phyloP scores from a whole-genome alignment of 2,113 vertebrate genomes.

The Stictonetta naevosa region DNA sequence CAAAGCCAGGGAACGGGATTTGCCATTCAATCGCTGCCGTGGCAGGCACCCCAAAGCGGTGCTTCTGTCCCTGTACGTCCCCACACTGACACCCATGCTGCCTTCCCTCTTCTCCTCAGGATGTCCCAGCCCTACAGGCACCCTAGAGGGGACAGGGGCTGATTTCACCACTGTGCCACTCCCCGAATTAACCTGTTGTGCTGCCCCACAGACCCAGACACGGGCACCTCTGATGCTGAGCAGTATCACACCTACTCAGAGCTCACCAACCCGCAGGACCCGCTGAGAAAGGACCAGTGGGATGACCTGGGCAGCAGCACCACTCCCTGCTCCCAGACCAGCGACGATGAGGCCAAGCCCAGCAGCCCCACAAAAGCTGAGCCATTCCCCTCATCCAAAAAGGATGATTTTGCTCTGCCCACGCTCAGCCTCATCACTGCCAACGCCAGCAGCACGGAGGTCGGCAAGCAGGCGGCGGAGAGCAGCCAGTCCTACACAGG shows the following conservation, averaged over 20 bases:
- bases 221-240: conserved; percentile 80
- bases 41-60: neutral
- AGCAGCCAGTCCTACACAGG: conserved; percentile 78
- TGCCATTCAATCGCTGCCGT: neutral
- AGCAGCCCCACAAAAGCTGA: conserved; percentile 70
- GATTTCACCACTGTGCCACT: neutral
- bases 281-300: conserved; percentile 71
- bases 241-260: conserved; percentile 77
- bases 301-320: conserved; percentile 82
- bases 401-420: conserved; percentile 75
- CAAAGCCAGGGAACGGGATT: neutral
- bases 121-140: neutral
- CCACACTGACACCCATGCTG: neutral
- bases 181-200: neutral
- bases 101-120: neutral
- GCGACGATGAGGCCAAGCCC: conserved; percentile 80
- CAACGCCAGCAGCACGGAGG: neutral
- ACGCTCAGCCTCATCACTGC: conserved; percentile 76
- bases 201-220: conserved; percentile 76
- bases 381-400: conserved; percentile 56
- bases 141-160: neutral
- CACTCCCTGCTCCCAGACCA: conserved; percentile 84
- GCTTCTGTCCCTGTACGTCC: neutral
- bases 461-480: conserved; percentile 54
- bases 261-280: conserved; percentile 71